phyloP scores from a whole-genome alignment of 2,888 invertebrate species.

The Furcula furcula region DNA sequence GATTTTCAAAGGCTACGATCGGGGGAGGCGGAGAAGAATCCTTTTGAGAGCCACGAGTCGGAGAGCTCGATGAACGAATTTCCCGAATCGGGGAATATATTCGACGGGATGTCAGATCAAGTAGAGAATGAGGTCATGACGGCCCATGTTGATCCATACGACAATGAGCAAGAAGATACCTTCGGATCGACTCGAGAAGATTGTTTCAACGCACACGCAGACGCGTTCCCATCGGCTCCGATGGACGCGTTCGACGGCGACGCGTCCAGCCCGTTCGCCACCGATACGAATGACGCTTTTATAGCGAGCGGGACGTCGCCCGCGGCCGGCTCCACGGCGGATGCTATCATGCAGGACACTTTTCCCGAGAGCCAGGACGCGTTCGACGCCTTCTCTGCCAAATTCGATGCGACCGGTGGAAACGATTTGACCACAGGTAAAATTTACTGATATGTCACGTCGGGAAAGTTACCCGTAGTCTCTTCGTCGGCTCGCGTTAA shows the following conservation, averaged over 20 bases:
- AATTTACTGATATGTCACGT: no score
- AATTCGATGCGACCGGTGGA: conserved; percentile 88
- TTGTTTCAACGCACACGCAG: conserved; percentile 17
- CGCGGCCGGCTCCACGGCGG: conserved; percentile 36
- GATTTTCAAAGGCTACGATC: conserved; percentile 26
- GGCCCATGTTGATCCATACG: conserved; percentile 26
- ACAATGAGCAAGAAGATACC: conserved; percentile 20
- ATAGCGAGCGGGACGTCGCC: conserved; percentile 20
- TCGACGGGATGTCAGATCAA: conserved; percentile 34
- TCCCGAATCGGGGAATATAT: conserved; percentile 36
- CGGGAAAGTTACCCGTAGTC: no score
- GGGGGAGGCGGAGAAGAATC: conserved; percentile 54
- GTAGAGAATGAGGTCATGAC: conserved; percentile 31
- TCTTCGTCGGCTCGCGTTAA: background rate
- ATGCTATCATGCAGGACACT: conserved; percentile 52
- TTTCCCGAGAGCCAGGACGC: conserved; percentile 68
- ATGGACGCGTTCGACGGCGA: conserved; percentile 25
- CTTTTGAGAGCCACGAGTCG: conserved; percentile 50
- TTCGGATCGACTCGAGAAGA: conserved; percentile 21
- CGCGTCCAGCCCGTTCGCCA: conserved; percentile 18
- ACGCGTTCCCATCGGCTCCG: conserved; percentile 33
- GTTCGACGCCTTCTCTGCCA: conserved; percentile 94
- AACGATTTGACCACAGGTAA: conserved; percentile 58
- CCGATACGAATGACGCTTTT: conserved; percentile 22
- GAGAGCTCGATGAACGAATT: conserved; percentile 27